Conservation (phyloP, 2,888 invertebrate genomes). For the Agriopis aurantiaria region DNA sequence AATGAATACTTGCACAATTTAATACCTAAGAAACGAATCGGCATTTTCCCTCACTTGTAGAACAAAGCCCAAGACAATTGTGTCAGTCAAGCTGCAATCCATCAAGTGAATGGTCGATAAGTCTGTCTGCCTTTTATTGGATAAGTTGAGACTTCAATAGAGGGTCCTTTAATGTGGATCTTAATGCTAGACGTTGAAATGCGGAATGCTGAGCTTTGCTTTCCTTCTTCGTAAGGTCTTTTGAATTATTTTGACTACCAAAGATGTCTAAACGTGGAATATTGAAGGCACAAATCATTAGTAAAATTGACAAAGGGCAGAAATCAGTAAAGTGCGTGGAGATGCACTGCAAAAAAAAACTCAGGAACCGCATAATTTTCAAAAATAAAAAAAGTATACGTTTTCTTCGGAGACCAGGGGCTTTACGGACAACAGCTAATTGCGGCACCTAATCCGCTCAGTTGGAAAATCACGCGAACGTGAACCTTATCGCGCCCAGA, state of each 20-base stretch:
- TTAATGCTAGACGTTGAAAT: conserved; percentile 9
- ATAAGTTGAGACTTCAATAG: conserved; percentile 20
- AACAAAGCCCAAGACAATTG: conserved; percentile 28
- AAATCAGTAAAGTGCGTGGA: no score
- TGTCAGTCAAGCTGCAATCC: conserved; percentile 22
- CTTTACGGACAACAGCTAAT: no score
- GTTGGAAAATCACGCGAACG: no score
- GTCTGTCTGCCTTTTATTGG: conserved; percentile 29
- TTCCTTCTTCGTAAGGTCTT: neutral
- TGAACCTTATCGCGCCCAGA: no score
- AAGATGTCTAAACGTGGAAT: no score
- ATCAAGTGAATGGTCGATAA: conserved; percentile 30
- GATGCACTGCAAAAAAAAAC: no score
- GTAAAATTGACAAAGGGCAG: no score
- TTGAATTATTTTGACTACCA: neutral
- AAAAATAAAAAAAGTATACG: no score
- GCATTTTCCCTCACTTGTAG: conserved; percentile 9
- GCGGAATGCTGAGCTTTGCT: conserved; percentile 5
- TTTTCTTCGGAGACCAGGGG: no score
- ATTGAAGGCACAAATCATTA: no score
- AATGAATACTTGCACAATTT: neutral
- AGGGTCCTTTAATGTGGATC: conserved; percentile 6
- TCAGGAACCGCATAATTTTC: no score
- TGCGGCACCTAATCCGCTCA: no score
- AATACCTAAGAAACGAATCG: conserved; percentile 1